These are phyloP conservation scores for Latrodectus elegans DNA, from an alignment of 2,888 invertebrate genomes.

Conservation along the genomic window DNA sequence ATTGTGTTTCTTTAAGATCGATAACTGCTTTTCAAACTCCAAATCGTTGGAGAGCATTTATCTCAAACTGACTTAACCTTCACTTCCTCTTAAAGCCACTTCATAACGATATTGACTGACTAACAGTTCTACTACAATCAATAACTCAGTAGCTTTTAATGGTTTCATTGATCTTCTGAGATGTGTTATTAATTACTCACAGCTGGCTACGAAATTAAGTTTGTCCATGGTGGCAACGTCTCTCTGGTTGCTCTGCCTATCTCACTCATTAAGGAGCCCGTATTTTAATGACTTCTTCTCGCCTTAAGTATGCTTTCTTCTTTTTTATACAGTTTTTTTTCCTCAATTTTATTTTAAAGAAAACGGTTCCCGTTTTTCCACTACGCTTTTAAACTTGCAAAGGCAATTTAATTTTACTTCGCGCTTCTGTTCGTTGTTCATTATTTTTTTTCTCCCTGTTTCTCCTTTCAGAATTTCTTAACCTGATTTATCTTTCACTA, in stretches of 20 bases:
- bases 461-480: slow-evolving; percentile 18
- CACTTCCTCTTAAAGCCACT: slow-evolving; percentile 11
- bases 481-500: slow-evolving; percentile 44
- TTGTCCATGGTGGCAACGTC: slow-evolving; percentile 59
- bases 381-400: slow-evolving; percentile 32
- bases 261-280: slow-evolving; percentile 60
- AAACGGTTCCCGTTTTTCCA: slow-evolving; percentile 24
- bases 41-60: slow-evolving; percentile 21
- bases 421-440: slow-evolving; percentile 30
- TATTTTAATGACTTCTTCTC: slow-evolving; percentile 64
- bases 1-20: slow-evolving; percentile 14
- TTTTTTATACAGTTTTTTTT: slow-evolving; percentile 13
- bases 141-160: slow-evolving; percentile 63
- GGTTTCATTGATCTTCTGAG: slow-evolving; percentile 59
- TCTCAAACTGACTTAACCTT: slow-evolving; percentile 50
- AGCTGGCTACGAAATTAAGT: slow-evolving; percentile 64
- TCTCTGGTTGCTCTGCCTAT: slow-evolving; percentile 48
- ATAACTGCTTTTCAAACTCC: slow-evolving; percentile 22
- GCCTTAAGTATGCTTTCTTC: slow-evolving; percentile 48
- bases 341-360: slow-evolving; percentile 46
- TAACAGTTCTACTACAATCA: slow-evolving; percentile 43
- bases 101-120: slow-evolving; percentile 37
- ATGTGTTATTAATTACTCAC: slow-evolving; percentile 67
- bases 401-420: slow-evolving; percentile 61
- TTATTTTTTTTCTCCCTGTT: slow-evolving; percentile 15